Conservation (phyloP, 1,140 invertebrate species). For the Caerostris darwini region DNA sequence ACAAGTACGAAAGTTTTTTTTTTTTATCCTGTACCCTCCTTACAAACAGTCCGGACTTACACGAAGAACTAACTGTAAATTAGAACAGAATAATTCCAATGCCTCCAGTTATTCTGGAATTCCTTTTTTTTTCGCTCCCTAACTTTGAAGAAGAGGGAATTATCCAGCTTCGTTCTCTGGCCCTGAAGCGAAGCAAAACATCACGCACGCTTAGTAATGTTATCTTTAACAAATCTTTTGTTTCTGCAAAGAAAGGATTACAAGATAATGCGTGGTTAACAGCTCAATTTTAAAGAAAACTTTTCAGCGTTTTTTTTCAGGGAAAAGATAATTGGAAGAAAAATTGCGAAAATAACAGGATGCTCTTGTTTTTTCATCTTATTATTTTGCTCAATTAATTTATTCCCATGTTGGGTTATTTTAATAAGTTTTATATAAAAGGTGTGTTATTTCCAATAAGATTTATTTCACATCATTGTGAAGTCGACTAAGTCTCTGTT, state of each 20-base stretch:
- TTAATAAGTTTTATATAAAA: too few relatives aligned
- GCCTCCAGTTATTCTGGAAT: background rate
- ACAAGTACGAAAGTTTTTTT: background rate
- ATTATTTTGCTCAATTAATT: too few relatives aligned
- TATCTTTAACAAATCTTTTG: constrained; percentile 31
- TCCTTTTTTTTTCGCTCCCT: background rate
- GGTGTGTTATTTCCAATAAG: too few relatives aligned
- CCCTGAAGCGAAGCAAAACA: background rate
- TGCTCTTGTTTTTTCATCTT: too few relatives aligned
- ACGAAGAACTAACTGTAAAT: background rate
- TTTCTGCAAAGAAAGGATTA: background rate
- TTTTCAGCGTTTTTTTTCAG: background rate
- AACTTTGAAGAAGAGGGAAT: background rate
- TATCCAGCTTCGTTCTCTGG: background rate
- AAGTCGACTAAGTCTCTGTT: too few relatives aligned
- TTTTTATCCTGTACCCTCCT: background rate
- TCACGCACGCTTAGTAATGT: background rate
- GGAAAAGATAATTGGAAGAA: background rate
- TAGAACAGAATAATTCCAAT: background rate
- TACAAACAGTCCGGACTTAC: background rate
- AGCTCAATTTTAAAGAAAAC: background rate
- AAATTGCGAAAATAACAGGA: background rate
- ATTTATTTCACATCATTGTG: too few relatives aligned
- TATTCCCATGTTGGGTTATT: too few relatives aligned
- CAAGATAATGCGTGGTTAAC: background rate